Base-by-base conservation (phyloP, 2,888 invertebrate genomes). In the Calephelis perditalis region DNA sequence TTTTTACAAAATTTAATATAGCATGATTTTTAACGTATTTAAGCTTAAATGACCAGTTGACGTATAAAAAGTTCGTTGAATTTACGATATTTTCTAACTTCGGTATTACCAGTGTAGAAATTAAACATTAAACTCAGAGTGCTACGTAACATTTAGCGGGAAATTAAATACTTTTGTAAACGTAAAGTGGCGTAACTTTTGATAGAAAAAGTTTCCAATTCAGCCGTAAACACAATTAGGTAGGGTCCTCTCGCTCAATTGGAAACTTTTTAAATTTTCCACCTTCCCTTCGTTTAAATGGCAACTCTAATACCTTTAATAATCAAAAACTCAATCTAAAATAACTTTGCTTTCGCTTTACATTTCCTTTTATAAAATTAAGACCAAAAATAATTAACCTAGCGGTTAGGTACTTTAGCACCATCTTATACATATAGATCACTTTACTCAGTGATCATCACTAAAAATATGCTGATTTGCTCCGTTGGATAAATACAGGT, bases 201-300 rank as follows among this genome's bases (percentile, higher is more conserved):
- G 65, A 66, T 66, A 84, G 86, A 86, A 88, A 87, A 88, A 87
- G 86, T 87, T 88, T 70, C 62, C 69, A 70, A 70, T 70, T 58
- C 71, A 73, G 73, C 79, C 84, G 81, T 86, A 84, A 87, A 86
- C 82, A 85, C 80, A 83, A 86, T 86, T 84, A 86, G 76, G 77
- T 52, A 35, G 62, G 58, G 68, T 66, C 66, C 74, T 71, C 76
- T 68, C 76, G 74, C 76, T 74, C 79, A 75, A 86, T 84, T 75
- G 76, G 70, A 65, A 79, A 79, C 75, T 82, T 84, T 81, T 79
- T 71, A 75, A 76, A 79, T 76, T 76, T 72, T 67, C 68, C 64
- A 67, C 68, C 62, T 65, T 62, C 61, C 60, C 70, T 67, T 71
- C 73, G 73, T 70, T 72, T 71, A 67, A 62, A 64, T 67, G 71